Percentiles rank a stretch among this genome's conserved stretches.
phyloP scores from a whole-genome alignment of 2,797 vertebrate species.

The Fistularia tabacaria region DNA sequence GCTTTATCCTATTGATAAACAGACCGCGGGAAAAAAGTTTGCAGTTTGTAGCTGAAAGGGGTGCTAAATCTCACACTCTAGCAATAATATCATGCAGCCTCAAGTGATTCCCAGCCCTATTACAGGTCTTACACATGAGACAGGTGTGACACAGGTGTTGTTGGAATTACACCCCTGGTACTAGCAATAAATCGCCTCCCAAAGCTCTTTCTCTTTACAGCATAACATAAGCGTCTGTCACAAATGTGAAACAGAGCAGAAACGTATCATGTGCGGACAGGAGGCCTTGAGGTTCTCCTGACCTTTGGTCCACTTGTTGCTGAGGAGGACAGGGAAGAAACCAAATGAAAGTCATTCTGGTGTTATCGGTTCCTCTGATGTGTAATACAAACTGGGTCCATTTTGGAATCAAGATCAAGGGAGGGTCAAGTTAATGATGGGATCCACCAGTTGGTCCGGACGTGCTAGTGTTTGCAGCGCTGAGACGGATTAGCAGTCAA shows the following conservation, averaged over 20 bases:
- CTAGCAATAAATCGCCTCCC: no score
- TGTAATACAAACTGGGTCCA: constrained; percentile 40
- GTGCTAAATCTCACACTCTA: no score
- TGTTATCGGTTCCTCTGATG: constrained; percentile 21
- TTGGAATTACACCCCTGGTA: no score
- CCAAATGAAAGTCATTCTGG: constrained; percentile 22
- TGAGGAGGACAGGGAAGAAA: not conserved
- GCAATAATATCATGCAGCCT: no score
- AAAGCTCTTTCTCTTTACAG: no score
- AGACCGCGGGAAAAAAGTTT: no score
- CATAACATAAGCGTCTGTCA: no score
- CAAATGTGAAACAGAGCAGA: not conserved
- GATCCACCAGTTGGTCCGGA: constrained; percentile 44
- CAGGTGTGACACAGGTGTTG: no score
- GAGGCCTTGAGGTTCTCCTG: not conserved
- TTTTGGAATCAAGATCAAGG: constrained; percentile 30
- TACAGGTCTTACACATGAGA: no score
- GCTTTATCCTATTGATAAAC: no score
- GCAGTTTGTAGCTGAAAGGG: no score
- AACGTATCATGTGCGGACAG: constrained; percentile 6
- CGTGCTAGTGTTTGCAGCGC: constrained; percentile 19
- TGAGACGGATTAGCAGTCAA: constrained; percentile 28
- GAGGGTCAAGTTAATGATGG: constrained; percentile 20
- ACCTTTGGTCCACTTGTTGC: constrained; percentile 2
- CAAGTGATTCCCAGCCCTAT: no score